Evolutionary conservation across 2,797 vertebrate genomes (phyloP), one percentile per base, ranked within the genome.

Genomic region (Microcaecilia unicolor): DNA sequence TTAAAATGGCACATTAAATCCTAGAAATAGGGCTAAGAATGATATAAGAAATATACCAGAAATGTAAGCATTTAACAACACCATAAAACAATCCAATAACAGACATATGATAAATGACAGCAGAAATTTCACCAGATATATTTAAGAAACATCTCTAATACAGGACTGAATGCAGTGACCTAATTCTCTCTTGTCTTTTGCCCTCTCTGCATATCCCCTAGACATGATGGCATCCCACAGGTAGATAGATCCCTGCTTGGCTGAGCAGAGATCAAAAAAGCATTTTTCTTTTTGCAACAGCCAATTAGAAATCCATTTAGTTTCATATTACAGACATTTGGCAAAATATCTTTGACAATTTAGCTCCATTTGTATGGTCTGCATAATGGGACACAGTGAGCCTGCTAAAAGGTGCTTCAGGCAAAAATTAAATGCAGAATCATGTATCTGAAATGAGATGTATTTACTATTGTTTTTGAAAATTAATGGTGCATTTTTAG

Each of bases 401-500:
- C 75, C 81, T 80, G 73, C 72, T 52, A 39, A 61, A 51, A 82
- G 36, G 63, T 71, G 88, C 93, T 90, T 70, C 75, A 57, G 93
- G 90, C 76, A 80, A 78, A 78, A 83, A 79, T 78, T 85, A 92
- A 86, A 93, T 87, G 85, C 80, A 80, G 85, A 90, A 85, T 85
- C 74, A 52, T 82, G 71, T 89, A 83, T 82, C 76, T 80, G 81
- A 86, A 77, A 83, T 90, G 87, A 85, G 86, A 76, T 86, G 80
- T 90, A 90, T 92, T 91, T 88, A 89, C 68, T 81, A 89, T 90
- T 95, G 87, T 91, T 94, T 92, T 89, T 83, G 80, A 85, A 92
- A 97, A 97, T 95, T 97, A 97, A 97, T 97, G 93, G 89, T 91
- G 93, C 93, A 97, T 97, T 90, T 95, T 94, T 89, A 81, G 83